phyloP scores from a whole-genome alignment of 2,888 invertebrate species.

The Drosophila nigritarsus region DNA sequence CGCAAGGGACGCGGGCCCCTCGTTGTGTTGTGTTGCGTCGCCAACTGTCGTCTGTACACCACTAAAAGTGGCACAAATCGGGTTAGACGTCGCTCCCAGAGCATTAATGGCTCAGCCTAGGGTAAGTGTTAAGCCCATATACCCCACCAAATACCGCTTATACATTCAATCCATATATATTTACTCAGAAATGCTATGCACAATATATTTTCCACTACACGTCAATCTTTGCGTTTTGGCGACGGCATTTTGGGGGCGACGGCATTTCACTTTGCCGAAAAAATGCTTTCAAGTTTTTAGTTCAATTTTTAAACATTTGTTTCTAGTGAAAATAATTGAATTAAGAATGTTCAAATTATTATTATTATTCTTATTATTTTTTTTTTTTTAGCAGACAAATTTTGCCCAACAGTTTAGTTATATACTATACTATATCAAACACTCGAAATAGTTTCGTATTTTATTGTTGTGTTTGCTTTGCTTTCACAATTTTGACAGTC shows the following conservation, averaged over 20 bases:
- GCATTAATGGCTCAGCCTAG: conserved; percentile 86
- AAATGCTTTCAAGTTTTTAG: not conserved
- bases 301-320: not conserved
- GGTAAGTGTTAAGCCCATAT: conserved; percentile 81
- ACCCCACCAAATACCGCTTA: not conserved
- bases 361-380: not conserved
- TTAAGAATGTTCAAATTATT: not conserved
- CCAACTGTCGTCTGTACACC: conserved; percentile 78
- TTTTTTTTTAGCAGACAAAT: not conserved
- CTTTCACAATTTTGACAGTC: not conserved
- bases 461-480: not conserved
- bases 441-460: not conserved
- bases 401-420: not conserved
- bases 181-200: not conserved
- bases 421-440: not conserved
- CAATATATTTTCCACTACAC: not conserved
- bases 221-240: not conserved
- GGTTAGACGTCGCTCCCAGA: conserved; percentile 86
- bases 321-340: not conserved
- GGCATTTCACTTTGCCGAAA: not conserved
- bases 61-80: conserved; percentile 86
- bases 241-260: conserved; percentile 4
- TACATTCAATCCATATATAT: not conserved
- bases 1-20: conserved; percentile 67
- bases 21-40: conserved; percentile 76